Evolutionary conservation across 2,113 vertebrate species (phyloP), one percentile per base, ranked within the genome.

Genomic region (Leiothrix lutea): DNA sequence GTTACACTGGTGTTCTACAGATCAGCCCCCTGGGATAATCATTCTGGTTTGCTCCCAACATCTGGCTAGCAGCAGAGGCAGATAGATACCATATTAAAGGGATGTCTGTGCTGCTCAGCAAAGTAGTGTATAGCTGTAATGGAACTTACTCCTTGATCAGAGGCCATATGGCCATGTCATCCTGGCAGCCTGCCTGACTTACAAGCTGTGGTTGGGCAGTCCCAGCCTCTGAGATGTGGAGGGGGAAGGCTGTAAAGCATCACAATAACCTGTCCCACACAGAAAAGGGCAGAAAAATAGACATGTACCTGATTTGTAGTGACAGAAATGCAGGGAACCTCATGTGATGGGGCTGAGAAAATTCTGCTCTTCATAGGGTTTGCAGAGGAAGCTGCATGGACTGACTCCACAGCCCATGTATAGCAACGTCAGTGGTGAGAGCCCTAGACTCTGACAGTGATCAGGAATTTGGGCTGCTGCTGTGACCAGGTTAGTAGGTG

Each of bases 41-140:
- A 42, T 42, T 72, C 29, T 26, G n/a, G 15, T 77, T 94, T 66
- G 44, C 31, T 94, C 71, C 47, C 38, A 60, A 91, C 75, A 88
- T 93, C 92, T 97, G 95, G 45, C n/a, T 58, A 88, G 47, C 87
- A 94, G 85, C 60, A 90, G 44, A 95, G 35, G 19, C 66, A 82
- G 74, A 93, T 31, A 88, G 33, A 78, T 35, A 85, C 65, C 48
- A 82, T 88, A 40, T 45, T 80, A 45, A 90, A 93, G 53, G 31
- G 17, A 60, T 51, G 40, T 80, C 90, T 82, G 81, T 86, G 36
- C 70, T 72, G 66, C 62, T 96, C 85, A 92, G 78, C 71, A 93
- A 60, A 91, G 53, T 11, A 80, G 25, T 5, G 9, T 83, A 38
- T 47, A 66, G 35, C 66, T 86, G 79, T 88, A 86, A 92, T 88